A percentile compares a stretch with the other conserved stretches of the same genome.
Evolutionary conservation across 2,797 vertebrate species (phyloP).

Genomic region (Coregonus suidteri): DNA sequence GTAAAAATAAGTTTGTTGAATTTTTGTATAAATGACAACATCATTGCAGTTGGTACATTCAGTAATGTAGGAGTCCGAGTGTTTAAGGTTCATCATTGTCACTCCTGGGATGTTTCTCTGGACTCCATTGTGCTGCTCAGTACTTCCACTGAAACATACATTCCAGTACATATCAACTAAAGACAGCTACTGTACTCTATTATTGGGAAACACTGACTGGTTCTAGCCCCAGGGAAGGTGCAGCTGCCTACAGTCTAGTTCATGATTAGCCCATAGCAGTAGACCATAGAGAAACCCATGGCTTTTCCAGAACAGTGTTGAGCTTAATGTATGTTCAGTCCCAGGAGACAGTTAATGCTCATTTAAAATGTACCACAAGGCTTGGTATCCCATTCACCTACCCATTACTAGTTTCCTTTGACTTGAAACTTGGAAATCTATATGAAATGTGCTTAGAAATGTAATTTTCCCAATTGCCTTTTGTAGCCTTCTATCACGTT

Average conservation of each 20-base stretch:
- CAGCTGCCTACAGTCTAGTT: background rate
- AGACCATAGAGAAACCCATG: slow-evolving; percentile 23
- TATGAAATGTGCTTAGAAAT: background rate
- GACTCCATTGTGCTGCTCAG: background rate
- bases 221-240: background rate
- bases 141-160: background rate
- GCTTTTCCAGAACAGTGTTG: background rate
- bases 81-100: too few relatives aligned
- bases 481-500: background rate
- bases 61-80: slow-evolving; percentile 23
- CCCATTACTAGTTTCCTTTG: background rate
- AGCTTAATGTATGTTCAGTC: slow-evolving; percentile 2
- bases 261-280: slow-evolving; percentile 17
- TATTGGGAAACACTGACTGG: background rate
- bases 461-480: slow-evolving; percentile 5
- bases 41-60: slow-evolving; percentile 21
- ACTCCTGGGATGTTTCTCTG: background rate
- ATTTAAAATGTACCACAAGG: background rate
- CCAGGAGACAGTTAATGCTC: background rate
- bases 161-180: background rate
- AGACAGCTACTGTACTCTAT: background rate
- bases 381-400: background rate
- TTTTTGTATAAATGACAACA: slow-evolving; percentile 5
- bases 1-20: background rate
- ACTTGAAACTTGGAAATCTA: background rate